Conservation (phyloP, 1,140 invertebrate species). For the Drosophila sp. region DNA sequence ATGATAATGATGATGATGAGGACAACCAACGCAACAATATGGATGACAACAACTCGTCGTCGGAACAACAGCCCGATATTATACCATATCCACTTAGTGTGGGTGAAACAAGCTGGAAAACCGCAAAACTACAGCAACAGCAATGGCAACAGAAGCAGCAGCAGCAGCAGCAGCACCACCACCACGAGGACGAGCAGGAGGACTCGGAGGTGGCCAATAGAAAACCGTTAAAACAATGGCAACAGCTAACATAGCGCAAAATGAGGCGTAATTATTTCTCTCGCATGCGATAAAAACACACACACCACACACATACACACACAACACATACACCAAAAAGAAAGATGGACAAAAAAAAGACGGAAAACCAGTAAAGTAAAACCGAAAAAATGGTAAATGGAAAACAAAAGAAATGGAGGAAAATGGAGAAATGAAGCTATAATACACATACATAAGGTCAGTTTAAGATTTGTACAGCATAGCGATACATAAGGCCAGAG, state of each 20-base stretch:
- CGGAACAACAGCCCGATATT: slow-evolving; percentile 76
- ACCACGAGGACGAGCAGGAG: slow-evolving; percentile 7
- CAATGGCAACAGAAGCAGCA: slow-evolving; percentile 24
- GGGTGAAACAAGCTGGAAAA: slow-evolving; percentile 66
- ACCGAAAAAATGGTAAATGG: slow-evolving; percentile 6
- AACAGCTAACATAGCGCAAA: slow-evolving; percentile 63
- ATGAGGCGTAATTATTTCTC: slow-evolving; percentile 26
- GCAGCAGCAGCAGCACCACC: no score
- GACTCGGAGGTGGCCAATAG: slow-evolving; percentile 16
- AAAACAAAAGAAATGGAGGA: background rate
- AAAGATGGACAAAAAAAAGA: background rate
- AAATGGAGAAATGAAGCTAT: slow-evolving; percentile 25
- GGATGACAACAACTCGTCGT: slow-evolving; percentile 51
- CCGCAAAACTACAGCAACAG: slow-evolving; percentile 47
- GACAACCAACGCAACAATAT: slow-evolving; percentile 32
- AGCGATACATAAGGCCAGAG: slow-evolving; percentile 62
- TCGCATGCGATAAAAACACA: slow-evolving; percentile 42
- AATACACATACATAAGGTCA: slow-evolving; percentile 18
- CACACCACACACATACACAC: background rate
- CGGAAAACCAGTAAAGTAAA: slow-evolving; percentile 1
- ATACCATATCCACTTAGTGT: slow-evolving; percentile 76
- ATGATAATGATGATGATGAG: slow-evolving; percentile 25
- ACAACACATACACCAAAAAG: background rate
- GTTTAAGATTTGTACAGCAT: slow-evolving; percentile 75
- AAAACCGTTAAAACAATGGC: slow-evolving; percentile 46